Base-by-base conservation (phyloP, 2,888 invertebrate genomes). In the Dryomyza anilis region DNA sequence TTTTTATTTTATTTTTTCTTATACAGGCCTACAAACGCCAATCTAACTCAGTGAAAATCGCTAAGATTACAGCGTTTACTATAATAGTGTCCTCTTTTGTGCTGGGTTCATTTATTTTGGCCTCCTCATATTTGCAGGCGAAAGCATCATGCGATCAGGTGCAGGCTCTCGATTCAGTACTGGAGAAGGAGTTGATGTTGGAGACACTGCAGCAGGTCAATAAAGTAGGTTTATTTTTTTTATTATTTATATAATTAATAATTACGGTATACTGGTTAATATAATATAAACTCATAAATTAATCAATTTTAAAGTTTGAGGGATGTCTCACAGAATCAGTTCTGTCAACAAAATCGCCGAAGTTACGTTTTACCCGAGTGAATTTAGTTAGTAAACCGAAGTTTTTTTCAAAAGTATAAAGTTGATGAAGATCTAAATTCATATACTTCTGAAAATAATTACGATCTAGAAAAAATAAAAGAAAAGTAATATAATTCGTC, bases 1-100 rank as follows among this genome's bases (percentile, higher is more conserved):
- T 46, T 21, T 36, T n/a, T 14, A 36, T 33, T 21, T 33, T 14
- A 16, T 57, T 56, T 14, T 57, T 23, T 16, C 23, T 57, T 16
- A 27, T 74, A 10, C 85, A 95, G 94, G 94, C 94, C 58, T 95
- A 95, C 85, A 89, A 91, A 79, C 86, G 88, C 75, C 86, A 86
- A 72, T 90, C 92, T 66, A 88, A 91, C 52, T 89, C 94, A 58
- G 92, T 95, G 68, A 94, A 94, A 85, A 92, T 95, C 69, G 92
- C 95, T 29, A 89, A 91, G 83, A 93, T 95, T 77, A 90, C 91
- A 19, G 94, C 93, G 52, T 85, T 91, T 71, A 94, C 95, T 68
- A 87, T 95, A 73, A 89, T 95, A 72, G 88, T 90, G 0, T 90
- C 93, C 65, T 90, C 93, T 36, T 87, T 94, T 74, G 89, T 95